Percentiles rank a stretch among this genome's conserved stretches.
Conservation (phyloP, 2,888 invertebrate genomes). For the Minunthozetes semirufus region DNA sequence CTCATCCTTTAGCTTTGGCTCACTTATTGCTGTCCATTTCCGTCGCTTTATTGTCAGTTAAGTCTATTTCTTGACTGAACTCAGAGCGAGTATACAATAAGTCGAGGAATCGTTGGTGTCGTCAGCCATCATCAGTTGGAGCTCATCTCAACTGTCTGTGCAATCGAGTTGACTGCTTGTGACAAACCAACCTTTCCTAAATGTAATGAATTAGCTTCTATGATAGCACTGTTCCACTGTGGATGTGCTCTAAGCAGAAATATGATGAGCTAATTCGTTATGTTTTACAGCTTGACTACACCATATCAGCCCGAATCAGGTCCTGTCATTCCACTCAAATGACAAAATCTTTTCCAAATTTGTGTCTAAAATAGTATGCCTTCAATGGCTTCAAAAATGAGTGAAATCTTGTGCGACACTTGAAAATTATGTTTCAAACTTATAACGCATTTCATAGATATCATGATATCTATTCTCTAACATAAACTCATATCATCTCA, state of each 20-base stretch:
- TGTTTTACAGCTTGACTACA: conserved; percentile 29
- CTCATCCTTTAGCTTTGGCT: conserved; percentile 15
- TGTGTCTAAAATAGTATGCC: not conserved
- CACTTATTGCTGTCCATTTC: conserved; percentile 29
- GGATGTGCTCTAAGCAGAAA: conserved; percentile 24
- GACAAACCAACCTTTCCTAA: conserved; percentile 16
- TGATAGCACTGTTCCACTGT: conserved; percentile 7
- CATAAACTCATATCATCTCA: not conserved
- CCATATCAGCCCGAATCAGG: conserved; percentile 5
- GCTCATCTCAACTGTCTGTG: not conserved
- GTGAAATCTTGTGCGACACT: conserved; percentile 6
- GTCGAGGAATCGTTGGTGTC: not conserved
- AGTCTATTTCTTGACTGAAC: conserved; percentile 3
- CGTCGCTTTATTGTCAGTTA: conserved; percentile 24
- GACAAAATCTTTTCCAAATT: conserved; percentile 16
- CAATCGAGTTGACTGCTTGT: conserved; percentile 10
- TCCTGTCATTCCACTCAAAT: conserved; percentile 19
- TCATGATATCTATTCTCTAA: not conserved
- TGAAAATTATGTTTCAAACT: not conserved
- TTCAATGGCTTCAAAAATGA: conserved; percentile 3
- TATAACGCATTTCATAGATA: not conserved
- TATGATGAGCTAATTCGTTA: conserved; percentile 29
- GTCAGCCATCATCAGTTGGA: conserved; percentile 19
- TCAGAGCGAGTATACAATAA: conserved; percentile 1
- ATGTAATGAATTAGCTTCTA: conserved; percentile 10